Conservation (phyloP, 2,113 vertebrate genomes). For the Melanerpes aurifrons region DNA sequence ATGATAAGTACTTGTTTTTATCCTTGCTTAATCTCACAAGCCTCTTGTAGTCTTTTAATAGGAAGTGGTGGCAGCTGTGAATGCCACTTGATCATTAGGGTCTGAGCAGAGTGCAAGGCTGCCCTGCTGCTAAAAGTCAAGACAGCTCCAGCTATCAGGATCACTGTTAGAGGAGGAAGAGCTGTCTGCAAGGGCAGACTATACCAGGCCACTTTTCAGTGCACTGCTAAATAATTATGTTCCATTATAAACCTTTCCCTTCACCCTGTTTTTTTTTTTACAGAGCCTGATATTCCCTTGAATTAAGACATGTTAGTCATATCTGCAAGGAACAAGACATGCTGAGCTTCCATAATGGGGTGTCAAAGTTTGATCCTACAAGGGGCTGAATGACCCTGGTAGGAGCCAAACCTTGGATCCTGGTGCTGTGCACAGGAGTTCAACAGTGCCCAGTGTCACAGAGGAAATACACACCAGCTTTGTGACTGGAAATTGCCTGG, state of each 20-base stretch:
- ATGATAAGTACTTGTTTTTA: conserved; percentile 75
- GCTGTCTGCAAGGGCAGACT: conserved; percentile 17
- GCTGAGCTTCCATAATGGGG: not conserved
- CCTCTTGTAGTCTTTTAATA: conserved; percentile 69
- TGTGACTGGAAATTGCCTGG: not conserved
- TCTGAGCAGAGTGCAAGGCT: conserved; percentile 46
- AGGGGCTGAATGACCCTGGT: fast-evolving
- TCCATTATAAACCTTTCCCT: not conserved
- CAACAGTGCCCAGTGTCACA: not conserved
- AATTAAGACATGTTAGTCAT: not conserved
- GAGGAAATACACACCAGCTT: not conserved
- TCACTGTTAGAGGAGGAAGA: conserved; percentile 7
- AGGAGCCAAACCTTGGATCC: not conserved
- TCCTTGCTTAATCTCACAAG: conserved; percentile 62
- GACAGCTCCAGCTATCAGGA: conserved; percentile 53
- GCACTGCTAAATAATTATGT: not conserved
- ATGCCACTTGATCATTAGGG: conserved; percentile 74
- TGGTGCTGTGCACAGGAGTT: not conserved
- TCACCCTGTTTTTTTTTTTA: fast-evolving
- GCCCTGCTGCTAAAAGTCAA: conserved; percentile 64
- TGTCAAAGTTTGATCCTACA: not conserved
- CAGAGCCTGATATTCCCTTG: not conserved
- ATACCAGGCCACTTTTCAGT: conserved; percentile 44
- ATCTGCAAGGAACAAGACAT: not conserved
- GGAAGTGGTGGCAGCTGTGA: conserved; percentile 69